phyloP scores from a whole-genome alignment of 2,888 invertebrate genomes.

The Mythimna loreyi region DNA sequence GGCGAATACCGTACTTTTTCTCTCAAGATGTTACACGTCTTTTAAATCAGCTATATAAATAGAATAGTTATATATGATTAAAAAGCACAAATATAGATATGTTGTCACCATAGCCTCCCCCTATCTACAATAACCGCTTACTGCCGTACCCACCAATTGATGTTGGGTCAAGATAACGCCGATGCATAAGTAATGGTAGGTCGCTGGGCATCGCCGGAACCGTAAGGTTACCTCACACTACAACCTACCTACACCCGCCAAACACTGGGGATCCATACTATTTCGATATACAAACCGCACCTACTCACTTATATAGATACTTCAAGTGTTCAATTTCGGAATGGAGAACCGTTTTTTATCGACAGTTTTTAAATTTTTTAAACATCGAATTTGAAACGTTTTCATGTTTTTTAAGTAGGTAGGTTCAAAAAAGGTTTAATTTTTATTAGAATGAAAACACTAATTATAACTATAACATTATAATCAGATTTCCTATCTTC shows the following conservation, averaged over 20 bases:
- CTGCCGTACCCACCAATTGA: conserved; percentile 45
- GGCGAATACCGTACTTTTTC: no score
- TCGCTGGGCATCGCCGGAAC: conserved; percentile 31
- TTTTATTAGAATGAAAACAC: no score
- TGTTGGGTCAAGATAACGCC: conserved; percentile 53
- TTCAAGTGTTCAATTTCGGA: no score
- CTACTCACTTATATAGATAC: not conserved
- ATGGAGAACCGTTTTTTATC: no score
- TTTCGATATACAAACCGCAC: not conserved
- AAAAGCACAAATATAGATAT: not conserved
- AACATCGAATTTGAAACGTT: not conserved
- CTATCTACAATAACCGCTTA: conserved; percentile 50
- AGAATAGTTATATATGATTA: not conserved
- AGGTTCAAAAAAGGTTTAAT: no score
- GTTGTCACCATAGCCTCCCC: conserved; percentile 46
- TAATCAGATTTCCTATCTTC: no score
- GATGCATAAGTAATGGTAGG: conserved; percentile 56
- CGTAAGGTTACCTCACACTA: conserved; percentile 38
- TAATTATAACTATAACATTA: no score
- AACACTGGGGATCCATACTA: conserved; percentile 1
- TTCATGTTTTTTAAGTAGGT: no score
- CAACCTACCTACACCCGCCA: conserved; percentile 5
- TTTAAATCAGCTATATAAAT: no score
- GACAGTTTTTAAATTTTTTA: not conserved
- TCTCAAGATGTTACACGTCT: no score